Evolutionary conservation across 2,888 invertebrate genomes (phyloP).

Genomic region (Polymixis lichenea): DNA sequence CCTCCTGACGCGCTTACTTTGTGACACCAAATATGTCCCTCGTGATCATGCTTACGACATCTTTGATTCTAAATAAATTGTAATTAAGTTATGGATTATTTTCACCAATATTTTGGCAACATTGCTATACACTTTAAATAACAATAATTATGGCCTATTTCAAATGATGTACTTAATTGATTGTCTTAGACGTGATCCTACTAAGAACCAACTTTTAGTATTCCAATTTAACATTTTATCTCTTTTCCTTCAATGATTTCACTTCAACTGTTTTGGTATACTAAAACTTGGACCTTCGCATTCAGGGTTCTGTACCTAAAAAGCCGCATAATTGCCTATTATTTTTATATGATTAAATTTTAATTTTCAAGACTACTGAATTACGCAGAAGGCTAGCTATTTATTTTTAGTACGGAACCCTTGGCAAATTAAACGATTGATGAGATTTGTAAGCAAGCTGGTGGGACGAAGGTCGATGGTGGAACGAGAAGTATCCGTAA

Average conservation of each 20-base stretch:
- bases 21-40: conserved; percentile 68
- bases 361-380: conserved; percentile 44
- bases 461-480: conserved; percentile 69
- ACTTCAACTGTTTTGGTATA: conserved; percentile 52
- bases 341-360: conserved; percentile 48
- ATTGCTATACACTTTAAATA: conserved; percentile 69
- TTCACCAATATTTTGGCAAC: conserved; percentile 68
- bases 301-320: conserved; percentile 65
- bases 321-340: conserved; percentile 58
- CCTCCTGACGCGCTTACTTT: conserved; percentile 67
- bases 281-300: conserved; percentile 65
- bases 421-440: conserved; percentile 56
- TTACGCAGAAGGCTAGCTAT: conserved; percentile 60
- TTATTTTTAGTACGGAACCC: conserved; percentile 66
- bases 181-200: conserved; percentile 72
- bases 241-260: conserved; percentile 45
- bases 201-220: conserved; percentile 69
- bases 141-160: conserved; percentile 72
- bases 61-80: conserved; percentile 57
- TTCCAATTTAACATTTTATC: conserved; percentile 44
- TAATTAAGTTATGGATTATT: conserved; percentile 54
- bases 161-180: conserved; percentile 56
- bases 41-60: conserved; percentile 74
- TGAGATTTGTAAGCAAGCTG: conserved; percentile 67
- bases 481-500: conserved; percentile 73